Base-by-base conservation (phyloP, 2,888 invertebrate genomes). In the Phaonia tiefii region DNA sequence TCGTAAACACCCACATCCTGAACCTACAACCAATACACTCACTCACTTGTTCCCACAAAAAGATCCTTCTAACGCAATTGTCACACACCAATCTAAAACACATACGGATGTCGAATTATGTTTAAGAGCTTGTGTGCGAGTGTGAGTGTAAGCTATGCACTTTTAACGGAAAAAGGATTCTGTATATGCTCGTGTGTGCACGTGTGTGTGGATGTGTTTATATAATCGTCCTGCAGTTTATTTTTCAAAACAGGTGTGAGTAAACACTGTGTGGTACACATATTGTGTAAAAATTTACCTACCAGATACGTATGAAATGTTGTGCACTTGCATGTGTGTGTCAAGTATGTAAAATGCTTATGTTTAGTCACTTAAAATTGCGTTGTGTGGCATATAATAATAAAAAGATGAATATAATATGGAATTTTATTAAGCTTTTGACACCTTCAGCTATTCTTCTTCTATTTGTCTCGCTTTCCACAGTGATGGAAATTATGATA, bases 371-470 rank as follows among this genome's bases (percentile, higher is more conserved):
- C 74, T 81, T 81, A 75, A 74, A 75, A 71, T 58, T 54, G 25
- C 15, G 25, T 22, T 67, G 66, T 31, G 31, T 75, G 54, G 42
- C 22, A 4, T 72, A 49, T 42, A 60, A 69, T 63, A 42, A 31
- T 37, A 58, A 60, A 60, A 22, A 51, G 66, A 74, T 77, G 70
- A 22, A 63, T 60, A 60, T 60, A 39, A 60, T 74, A 66, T 74
- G 66, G 66, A 80, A 77, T 77, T 77, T 37, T 78, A 78, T 75
- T 78, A 81, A 72, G 81, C 81, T 78, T 81, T 81, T 81, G 75
- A 81, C 81, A 81, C 81, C 78, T 81, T 81, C 75, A 78, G 75
- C 75, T 75, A 72, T 81, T 81, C 75, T 81, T 80, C 22, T 56
- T 74, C 8, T 31, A 8, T 31, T 31, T 31, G 8, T 31, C 49